phyloP scores from a whole-genome alignment of 2,113 vertebrate genomes.

The Epinephelus lanceolatus region DNA sequence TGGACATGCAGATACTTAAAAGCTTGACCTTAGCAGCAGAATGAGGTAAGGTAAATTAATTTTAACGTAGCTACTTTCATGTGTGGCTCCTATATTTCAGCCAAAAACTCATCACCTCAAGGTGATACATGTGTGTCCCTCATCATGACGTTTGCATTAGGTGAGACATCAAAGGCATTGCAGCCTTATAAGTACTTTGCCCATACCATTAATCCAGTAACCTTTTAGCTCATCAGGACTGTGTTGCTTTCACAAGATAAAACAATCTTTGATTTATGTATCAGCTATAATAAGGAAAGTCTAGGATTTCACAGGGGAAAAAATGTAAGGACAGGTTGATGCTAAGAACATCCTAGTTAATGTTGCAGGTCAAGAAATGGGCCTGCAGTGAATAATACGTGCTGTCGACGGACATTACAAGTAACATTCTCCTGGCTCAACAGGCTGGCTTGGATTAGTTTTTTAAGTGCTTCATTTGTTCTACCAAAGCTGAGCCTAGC shows the following conservation, averaged over 20 bases:
- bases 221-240: constrained; percentile 32
- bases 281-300: constrained; percentile 31
- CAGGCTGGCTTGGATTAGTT: constrained; percentile 57
- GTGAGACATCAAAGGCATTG: constrained; percentile 30
- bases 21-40: constrained; percentile 14
- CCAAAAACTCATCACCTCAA: constrained; percentile 14
- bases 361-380: constrained; percentile 34
- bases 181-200: constrained; percentile 23
- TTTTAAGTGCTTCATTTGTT: constrained; percentile 49
- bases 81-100: constrained; percentile 2
- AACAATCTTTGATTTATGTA: constrained; percentile 45
- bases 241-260: constrained; percentile 40
- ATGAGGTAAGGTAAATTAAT: not conserved
- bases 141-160: constrained; percentile 21
- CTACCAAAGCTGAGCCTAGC: not conserved
- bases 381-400: constrained; percentile 40
- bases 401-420: constrained; percentile 39
- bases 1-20: not conserved
- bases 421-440: constrained; percentile 41
- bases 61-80: constrained; percentile 8
- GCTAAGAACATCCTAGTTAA: constrained; percentile 29
- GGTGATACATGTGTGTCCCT: constrained; percentile 31
- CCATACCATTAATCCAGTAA: constrained; percentile 31
- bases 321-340: constrained; percentile 7
- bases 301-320: constrained; percentile 46